A percentile compares a stretch with the other conserved stretches of the same genome.
These are phyloP conservation scores for Paradoxurus hermaphroditus DNA, from an alignment of 2,113 vertebrate genomes.

Conservation along the genomic window DNA sequence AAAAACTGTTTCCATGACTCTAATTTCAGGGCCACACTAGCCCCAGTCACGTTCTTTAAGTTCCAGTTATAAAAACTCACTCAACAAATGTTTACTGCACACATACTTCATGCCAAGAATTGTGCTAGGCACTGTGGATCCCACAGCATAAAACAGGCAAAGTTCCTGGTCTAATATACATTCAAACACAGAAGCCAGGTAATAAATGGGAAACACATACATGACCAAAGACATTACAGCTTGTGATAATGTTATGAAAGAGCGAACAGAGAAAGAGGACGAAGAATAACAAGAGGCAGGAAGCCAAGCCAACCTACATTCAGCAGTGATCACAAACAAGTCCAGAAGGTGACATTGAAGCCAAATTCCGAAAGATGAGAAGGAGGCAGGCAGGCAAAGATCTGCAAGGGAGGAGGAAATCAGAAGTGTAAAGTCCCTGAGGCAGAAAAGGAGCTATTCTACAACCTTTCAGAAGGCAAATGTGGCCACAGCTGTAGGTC, in stretches of 20 bases:
- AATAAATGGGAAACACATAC: background rate
- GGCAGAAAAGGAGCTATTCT: background rate
- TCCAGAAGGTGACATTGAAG: background rate
- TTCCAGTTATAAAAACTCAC: background rate
- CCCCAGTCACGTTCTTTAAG: background rate
- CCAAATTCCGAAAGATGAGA: background rate
- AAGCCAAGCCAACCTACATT: background rate
- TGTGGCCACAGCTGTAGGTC: background rate
- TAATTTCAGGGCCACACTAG: background rate
- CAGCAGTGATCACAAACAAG: background rate
- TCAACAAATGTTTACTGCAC: background rate
- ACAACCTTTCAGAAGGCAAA: background rate
- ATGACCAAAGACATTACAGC: background rate
- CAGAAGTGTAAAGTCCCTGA: background rate
- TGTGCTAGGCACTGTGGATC: background rate
- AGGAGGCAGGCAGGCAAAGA: background rate
- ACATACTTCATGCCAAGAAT: background rate
- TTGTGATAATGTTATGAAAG: background rate
- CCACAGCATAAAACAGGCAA: background rate
- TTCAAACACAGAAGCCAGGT: background rate
- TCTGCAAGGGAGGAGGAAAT: background rate
- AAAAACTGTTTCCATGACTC: background rate
- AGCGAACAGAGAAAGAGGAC: background rate
- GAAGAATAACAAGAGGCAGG: background rate
- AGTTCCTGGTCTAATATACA: background rate